Evolutionary conservation across 2,888 invertebrate genomes (phyloP).

Genomic region (Melanostoma scalare): DNA sequence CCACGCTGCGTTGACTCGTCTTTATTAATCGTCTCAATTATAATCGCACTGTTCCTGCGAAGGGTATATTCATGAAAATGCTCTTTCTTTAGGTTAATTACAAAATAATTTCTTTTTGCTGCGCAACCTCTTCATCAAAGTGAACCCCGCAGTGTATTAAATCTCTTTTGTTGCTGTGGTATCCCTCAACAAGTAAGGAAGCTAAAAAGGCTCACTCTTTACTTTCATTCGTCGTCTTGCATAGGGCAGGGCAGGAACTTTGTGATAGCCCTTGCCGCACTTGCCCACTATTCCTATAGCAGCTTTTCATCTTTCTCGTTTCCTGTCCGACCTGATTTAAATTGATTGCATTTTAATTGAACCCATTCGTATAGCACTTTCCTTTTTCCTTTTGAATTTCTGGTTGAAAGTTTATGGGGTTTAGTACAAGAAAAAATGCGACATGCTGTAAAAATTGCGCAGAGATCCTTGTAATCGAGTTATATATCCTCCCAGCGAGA

Average conservation of each 20-base stretch:
- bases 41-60: not conserved
- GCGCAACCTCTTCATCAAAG: constrained; percentile 49
- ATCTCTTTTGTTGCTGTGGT: constrained; percentile 33
- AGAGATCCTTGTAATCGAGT: constrained; percentile 61
- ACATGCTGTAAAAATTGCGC: constrained; percentile 9
- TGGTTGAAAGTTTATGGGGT: constrained; percentile 37
- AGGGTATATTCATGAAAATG: not conserved
- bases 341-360: constrained; percentile 73
- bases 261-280: no score
- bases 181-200: constrained; percentile 48
- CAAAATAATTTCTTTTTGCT: constrained; percentile 49
- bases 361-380: constrained; percentile 13
- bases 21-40: constrained; percentile 16
- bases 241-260: no score
- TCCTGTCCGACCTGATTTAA: constrained; percentile 66
- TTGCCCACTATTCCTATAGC: no score
- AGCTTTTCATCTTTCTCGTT: constrained; percentile 1
- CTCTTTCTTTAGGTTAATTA: constrained; percentile 62
- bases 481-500: constrained; percentile 42
- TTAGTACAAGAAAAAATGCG: constrained; percentile 52
- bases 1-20: not conserved
- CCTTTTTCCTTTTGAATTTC: constrained; percentile 12
- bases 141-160: constrained; percentile 58
- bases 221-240: not conserved
- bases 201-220: constrained; percentile 37